Evolutionary conservation across 1,140 invertebrate genomes (phyloP).

Genomic region (Musca domestica): DNA sequence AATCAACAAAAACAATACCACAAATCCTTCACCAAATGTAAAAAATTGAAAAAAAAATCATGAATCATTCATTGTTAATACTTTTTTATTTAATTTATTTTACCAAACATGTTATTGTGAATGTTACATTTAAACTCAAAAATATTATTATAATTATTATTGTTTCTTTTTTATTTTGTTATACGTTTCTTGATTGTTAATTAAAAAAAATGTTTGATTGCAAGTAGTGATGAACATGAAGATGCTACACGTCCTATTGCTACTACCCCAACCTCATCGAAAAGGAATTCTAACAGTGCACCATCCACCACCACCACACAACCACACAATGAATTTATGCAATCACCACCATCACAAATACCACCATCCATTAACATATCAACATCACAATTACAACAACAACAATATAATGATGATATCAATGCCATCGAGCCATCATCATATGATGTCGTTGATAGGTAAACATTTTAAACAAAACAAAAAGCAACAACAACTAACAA

Average conservation of each 20-base stretch:
- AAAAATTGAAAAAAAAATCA: too few relatives aligned
- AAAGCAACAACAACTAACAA: too few relatives aligned
- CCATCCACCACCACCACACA: conserved; percentile 14
- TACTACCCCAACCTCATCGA: conserved; percentile 23
- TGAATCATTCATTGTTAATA: too few relatives aligned
- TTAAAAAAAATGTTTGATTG: conserved; percentile 6
- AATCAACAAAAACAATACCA: background rate
- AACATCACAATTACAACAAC: conserved; percentile 22
- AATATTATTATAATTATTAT: background rate
- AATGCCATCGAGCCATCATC: conserved; percentile 45
- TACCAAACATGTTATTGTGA: too few relatives aligned
- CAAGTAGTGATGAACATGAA: conserved; percentile 23
- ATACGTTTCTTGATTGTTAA: conserved; percentile 5
- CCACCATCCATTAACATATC: background rate
- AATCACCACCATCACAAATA: conserved; percentile 18
- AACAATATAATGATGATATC: conserved; percentile 36
- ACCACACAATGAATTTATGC: background rate
- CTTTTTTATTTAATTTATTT: too few relatives aligned
- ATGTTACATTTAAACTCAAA: too few relatives aligned
- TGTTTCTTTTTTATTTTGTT: conserved; percentile 4
- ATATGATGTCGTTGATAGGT: conserved; percentile 50
- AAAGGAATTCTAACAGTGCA: conserved; percentile 19
- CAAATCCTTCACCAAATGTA: too few relatives aligned
- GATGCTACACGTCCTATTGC: conserved; percentile 5
- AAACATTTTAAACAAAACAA: conserved; percentile 26